Conservation (phyloP, 2,797 vertebrate species). For the Trichosurus vulpecula region DNA sequence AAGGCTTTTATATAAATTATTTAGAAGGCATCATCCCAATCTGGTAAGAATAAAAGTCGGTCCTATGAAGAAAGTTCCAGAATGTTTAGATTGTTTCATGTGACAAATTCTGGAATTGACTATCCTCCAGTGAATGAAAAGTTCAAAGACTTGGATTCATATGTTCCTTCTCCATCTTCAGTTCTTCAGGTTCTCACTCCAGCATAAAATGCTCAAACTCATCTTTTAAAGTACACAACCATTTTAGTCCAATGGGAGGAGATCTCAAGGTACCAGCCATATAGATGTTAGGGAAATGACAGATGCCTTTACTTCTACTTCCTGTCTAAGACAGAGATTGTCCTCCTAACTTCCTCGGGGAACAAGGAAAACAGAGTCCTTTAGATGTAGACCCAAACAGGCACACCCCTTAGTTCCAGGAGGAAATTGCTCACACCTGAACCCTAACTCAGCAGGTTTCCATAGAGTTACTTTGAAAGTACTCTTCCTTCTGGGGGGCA, state of each 20-base stretch:
- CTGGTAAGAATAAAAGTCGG: not conserved
- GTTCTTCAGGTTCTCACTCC: not conserved
- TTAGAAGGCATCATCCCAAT: slow-evolving; percentile 60
- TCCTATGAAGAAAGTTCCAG: not conserved
- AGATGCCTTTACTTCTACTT: not conserved
- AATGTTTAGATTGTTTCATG: not conserved
- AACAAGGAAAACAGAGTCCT: not conserved
- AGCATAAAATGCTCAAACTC: not conserved
- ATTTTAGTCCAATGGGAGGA: not conserved
- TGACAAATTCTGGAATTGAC: not conserved
- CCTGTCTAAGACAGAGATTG: not conserved
- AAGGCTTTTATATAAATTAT: slow-evolving; percentile 18
- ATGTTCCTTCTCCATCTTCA: not conserved
- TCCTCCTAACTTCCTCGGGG: not conserved
- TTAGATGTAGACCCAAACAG: not conserved
- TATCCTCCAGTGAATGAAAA: not conserved
- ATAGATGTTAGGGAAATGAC: not conserved
- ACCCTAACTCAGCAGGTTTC: not conserved
- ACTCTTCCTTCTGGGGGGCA: not conserved
- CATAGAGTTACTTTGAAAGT: not conserved
- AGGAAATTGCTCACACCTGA: not conserved
- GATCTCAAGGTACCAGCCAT: not conserved
- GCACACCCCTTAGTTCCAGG: not conserved
- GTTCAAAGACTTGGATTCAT: not conserved
- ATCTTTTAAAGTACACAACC: not conserved